Conservation (phyloP, 2,113 vertebrate genomes). For the Falcunculus frontatus region DNA sequence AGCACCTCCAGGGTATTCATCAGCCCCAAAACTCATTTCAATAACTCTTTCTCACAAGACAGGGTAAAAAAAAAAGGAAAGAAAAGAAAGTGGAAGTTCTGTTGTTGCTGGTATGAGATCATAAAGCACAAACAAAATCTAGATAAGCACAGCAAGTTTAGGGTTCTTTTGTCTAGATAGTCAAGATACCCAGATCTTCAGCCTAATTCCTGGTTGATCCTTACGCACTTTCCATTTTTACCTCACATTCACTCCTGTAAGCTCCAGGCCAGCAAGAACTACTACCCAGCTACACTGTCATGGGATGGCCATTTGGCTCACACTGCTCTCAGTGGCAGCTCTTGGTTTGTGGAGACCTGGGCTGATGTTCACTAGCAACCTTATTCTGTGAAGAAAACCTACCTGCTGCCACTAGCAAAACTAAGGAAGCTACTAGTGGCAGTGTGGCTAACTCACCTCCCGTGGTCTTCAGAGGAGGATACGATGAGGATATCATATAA, state of each 20-base stretch:
- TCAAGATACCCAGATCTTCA: neutral
- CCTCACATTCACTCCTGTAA: neutral
- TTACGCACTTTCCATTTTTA: neutral
- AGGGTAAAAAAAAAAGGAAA: neutral
- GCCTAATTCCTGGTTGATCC: neutral
- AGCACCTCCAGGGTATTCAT: constrained; percentile 12
- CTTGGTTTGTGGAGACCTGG: neutral
- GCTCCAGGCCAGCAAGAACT: neutral
- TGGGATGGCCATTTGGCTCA: neutral
- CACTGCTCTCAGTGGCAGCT: neutral
- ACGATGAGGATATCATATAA: neutral
- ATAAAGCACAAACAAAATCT: neutral
- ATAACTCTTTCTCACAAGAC: constrained; percentile 10
- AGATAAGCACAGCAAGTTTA: neutral
- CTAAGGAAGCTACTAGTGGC: neutral
- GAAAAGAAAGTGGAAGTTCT: neutral
- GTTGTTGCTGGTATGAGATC: neutral
- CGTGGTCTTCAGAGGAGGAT: neutral
- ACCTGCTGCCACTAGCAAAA: neutral
- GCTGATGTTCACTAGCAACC: neutral
- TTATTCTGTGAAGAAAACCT: neutral
- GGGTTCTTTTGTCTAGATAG: neutral
- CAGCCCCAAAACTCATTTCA: constrained; percentile 55
- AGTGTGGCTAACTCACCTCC: neutral
- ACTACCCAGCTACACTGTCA: neutral